A percentile compares a stretch with the other conserved stretches of the same genome.
phyloP scores from a whole-genome alignment of 2,888 invertebrate genomes.

The Mythimna pallens region DNA sequence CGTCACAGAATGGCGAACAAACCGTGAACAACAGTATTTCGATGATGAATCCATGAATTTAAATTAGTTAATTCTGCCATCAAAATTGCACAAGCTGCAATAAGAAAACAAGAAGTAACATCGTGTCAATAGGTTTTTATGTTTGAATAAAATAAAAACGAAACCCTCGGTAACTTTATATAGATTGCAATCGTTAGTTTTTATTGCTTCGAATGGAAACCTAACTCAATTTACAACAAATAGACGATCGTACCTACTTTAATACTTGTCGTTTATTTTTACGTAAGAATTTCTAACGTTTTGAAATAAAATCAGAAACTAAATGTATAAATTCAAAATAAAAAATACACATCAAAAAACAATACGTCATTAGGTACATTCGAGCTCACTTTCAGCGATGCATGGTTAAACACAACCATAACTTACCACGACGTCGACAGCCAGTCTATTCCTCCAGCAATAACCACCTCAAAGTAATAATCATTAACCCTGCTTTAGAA shows the following conservation, averaged over 20 bases:
- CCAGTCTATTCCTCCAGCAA: background rate
- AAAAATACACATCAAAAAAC: background rate
- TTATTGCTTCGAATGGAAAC: constrained; percentile 36
- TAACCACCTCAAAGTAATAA: constrained; percentile 6
- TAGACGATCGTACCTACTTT: constrained; percentile 7
- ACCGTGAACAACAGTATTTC: constrained; percentile 47
- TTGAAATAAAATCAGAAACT: background rate
- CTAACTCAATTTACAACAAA: constrained; percentile 32
- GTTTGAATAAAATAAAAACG: constrained; percentile 29
- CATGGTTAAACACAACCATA: background rate
- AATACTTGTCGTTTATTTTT: constrained; percentile 1
- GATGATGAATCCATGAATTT: constrained; percentile 50
- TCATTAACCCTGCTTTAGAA: background rate
- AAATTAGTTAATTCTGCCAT: constrained; percentile 43
- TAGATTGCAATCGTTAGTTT: constrained; percentile 42
- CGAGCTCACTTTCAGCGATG: background rate
- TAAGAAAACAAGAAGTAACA: constrained; percentile 35
- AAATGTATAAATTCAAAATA: background rate
- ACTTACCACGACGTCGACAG: background rate
- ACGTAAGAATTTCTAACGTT: background rate
- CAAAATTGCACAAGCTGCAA: constrained; percentile 52
- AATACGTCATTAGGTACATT: background rate
- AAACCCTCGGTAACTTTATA: constrained; percentile 20
- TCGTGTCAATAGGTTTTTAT: constrained; percentile 48
- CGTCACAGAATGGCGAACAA: constrained; percentile 45